phyloP scores from a whole-genome alignment of 1,140 invertebrate species.

The Aradophagus sp. region DNA sequence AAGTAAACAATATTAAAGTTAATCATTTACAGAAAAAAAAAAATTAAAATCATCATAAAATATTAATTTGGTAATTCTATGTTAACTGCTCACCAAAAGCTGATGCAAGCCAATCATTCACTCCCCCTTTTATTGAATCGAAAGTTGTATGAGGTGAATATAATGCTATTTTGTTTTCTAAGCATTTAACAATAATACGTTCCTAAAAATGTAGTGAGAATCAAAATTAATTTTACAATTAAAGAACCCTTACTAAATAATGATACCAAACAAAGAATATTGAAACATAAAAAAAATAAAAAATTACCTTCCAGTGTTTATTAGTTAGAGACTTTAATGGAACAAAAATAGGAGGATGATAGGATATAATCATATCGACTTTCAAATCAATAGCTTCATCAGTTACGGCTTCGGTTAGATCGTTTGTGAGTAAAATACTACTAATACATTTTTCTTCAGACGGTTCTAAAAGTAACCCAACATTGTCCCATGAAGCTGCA shows the following conservation, averaged over 20 bases:
- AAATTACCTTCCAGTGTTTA: slow-evolving; percentile 81
- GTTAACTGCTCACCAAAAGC: slow-evolving; percentile 78
- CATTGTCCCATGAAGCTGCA: slow-evolving; percentile 96
- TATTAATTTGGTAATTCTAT: too few relatives aligned
- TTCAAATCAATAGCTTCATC: slow-evolving; percentile 84
- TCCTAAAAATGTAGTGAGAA: too few relatives aligned
- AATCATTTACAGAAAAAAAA: too few relatives aligned
- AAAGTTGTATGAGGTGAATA: slow-evolving; percentile 96
- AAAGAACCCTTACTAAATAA: too few relatives aligned
- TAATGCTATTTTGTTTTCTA: slow-evolving; percentile 90
- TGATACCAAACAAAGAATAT: too few relatives aligned
- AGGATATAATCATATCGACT: slow-evolving; percentile 90
- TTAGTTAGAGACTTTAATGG: slow-evolving; percentile 86
- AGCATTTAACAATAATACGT: slow-evolving; percentile 85
- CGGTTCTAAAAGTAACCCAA: slow-evolving; percentile 92
- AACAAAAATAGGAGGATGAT: slow-evolving; percentile 96
- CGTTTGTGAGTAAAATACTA: slow-evolving; percentile 93
- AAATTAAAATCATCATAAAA: too few relatives aligned
- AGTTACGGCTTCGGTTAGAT: slow-evolving; percentile 92
- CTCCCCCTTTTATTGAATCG: slow-evolving; percentile 87
- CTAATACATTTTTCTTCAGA: slow-evolving; percentile 77
- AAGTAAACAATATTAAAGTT: slow-evolving; percentile 6
- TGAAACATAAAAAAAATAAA: too few relatives aligned
- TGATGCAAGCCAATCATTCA: slow-evolving; percentile 93
- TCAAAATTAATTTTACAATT: too few relatives aligned